Percentiles rank a stretch among this genome's conserved stretches.
These are phyloP conservation scores for Drosophila tristis DNA, from an alignment of 1,140 invertebrate genomes.

Conservation along the genomic window DNA sequence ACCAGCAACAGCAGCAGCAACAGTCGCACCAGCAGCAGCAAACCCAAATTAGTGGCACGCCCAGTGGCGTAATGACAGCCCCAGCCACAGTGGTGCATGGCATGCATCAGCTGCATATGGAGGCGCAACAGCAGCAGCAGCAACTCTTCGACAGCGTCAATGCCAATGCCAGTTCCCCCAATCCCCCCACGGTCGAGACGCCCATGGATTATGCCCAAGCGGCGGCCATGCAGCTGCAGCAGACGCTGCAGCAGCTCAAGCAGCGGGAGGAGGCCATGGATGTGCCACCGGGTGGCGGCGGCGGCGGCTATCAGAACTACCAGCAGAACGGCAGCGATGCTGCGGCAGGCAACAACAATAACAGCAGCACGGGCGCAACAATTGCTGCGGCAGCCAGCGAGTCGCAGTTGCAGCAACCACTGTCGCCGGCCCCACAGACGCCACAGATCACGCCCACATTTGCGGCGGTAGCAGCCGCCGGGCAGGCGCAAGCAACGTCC, in stretches of 20 bases:
- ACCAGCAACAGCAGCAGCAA: conserved; percentile 14
- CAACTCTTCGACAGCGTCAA: conserved; percentile 68
- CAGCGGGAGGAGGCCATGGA: conserved; percentile 72
- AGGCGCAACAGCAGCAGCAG: conserved; percentile 59
- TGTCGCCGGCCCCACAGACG: conserved; percentile 55
- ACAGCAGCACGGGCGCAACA: conserved; percentile 25
- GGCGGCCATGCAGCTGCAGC: conserved; percentile 75
- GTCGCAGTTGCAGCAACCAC: conserved; percentile 55
- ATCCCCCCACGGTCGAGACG: conserved; percentile 54
- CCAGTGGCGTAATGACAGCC: conserved; percentile 75
- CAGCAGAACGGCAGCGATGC: conserved; percentile 67
- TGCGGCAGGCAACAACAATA: conserved; percentile 25
- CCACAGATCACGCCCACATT: conserved; percentile 58
- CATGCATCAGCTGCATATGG: conserved; percentile 72
- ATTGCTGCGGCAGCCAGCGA: conserved; percentile 26
- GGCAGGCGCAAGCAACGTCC: conserved; percentile 57
- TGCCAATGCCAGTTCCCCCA: conserved; percentile 61
- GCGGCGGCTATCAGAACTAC: conserved; percentile 71
- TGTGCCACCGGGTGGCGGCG: conserved; percentile 53
- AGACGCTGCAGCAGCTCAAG: conserved; percentile 75
- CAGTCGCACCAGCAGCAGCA: conserved; percentile 33
- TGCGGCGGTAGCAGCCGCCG: conserved; percentile 59
- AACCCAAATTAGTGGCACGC: conserved; percentile 45
- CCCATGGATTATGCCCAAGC: conserved; percentile 76
- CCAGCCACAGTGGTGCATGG: conserved; percentile 79